phyloP scores from a whole-genome alignment of 1,140 invertebrate species.

The Macrotrachela quadricornifera region DNA sequence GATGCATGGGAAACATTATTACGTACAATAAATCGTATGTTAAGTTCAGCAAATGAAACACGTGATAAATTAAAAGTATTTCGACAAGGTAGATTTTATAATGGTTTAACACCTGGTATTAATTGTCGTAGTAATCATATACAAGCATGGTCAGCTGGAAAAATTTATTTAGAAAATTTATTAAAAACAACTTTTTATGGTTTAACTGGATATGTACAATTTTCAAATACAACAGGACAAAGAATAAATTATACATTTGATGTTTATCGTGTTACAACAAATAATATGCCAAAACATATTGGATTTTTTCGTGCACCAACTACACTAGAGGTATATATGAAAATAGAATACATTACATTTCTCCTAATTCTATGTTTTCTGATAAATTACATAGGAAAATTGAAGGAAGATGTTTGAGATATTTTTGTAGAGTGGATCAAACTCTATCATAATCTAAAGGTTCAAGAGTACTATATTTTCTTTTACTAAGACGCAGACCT shows the following conservation, averaged over 20 bases:
- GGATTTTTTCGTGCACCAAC: slow-evolving; percentile 50
- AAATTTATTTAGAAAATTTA: background rate
- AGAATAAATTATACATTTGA: slow-evolving; percentile 67
- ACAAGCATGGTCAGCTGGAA: slow-evolving; percentile 56
- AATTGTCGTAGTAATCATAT: slow-evolving; percentile 60
- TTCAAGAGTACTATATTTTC: no score
- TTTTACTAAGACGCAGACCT: no score
- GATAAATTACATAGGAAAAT: no score
- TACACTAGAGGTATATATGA: background rate
- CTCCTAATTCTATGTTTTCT: no score
- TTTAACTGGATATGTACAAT: slow-evolving; percentile 60
- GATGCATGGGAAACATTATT: no score
- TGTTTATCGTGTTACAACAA: slow-evolving; percentile 45
- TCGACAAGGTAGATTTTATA: slow-evolving; percentile 35
- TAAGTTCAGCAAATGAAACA: no score
- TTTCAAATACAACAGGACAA: slow-evolving; percentile 52
- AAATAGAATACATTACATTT: no score
- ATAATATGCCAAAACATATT: slow-evolving; percentile 41
- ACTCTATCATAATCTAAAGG: no score
- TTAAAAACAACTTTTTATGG: slow-evolving; percentile 37
- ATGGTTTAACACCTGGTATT: slow-evolving; percentile 44
- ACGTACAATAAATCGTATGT: no score
- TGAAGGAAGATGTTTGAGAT: no score
- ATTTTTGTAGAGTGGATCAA: no score
- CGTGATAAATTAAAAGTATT: no score